A percentile compares a stretch with the other conserved stretches of the same genome.
Conservation (phyloP, 2,113 vertebrate species). For the Thunnus thynnus region DNA sequence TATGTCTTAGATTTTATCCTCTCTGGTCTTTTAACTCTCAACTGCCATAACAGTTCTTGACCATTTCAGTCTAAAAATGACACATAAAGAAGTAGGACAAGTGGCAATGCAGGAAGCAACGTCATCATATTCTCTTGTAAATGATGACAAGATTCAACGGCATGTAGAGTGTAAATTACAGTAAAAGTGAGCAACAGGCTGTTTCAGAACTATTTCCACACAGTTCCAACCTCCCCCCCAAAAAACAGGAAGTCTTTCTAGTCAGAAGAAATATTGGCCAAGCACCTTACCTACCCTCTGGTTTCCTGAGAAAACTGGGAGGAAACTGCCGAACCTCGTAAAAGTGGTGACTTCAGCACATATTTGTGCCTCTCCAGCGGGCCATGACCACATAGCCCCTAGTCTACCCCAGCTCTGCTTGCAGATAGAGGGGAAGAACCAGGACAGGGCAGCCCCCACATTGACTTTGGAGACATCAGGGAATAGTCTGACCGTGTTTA, state of each 20-base stretch:
- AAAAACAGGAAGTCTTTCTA: slow-evolving; percentile 85
- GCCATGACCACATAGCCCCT: slow-evolving; percentile 65
- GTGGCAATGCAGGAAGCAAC: not conserved
- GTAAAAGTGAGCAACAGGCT: not conserved
- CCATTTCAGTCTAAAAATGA: slow-evolving; percentile 41
- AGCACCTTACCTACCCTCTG: slow-evolving; percentile 78
- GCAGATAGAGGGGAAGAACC: slow-evolving; percentile 44
- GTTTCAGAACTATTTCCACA: slow-evolving; percentile 37
- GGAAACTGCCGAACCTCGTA: slow-evolving; percentile 78
- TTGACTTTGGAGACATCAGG: slow-evolving; percentile 61
- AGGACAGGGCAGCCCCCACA: slow-evolving; percentile 53
- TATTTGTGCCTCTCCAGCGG: slow-evolving; percentile 69
- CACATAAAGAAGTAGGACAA: not conserved
- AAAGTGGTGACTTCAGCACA: slow-evolving; percentile 84
- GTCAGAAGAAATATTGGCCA: slow-evolving; percentile 76
- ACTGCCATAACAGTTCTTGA: slow-evolving; percentile 18
- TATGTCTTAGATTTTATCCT: slow-evolving; percentile 50
- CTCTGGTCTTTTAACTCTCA: slow-evolving; percentile 54
- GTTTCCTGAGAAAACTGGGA: slow-evolving; percentile 81
- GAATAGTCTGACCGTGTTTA: slow-evolving; percentile 55
- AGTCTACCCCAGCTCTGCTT: slow-evolving; percentile 48
- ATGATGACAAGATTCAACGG: not conserved
- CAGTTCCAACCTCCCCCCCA: slow-evolving; percentile 1
- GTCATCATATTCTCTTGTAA: slow-evolving; percentile 12
- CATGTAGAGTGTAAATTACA: not conserved